phyloP scores from a whole-genome alignment of 1,140 invertebrate species.

The Bradynema listronoti region DNA sequence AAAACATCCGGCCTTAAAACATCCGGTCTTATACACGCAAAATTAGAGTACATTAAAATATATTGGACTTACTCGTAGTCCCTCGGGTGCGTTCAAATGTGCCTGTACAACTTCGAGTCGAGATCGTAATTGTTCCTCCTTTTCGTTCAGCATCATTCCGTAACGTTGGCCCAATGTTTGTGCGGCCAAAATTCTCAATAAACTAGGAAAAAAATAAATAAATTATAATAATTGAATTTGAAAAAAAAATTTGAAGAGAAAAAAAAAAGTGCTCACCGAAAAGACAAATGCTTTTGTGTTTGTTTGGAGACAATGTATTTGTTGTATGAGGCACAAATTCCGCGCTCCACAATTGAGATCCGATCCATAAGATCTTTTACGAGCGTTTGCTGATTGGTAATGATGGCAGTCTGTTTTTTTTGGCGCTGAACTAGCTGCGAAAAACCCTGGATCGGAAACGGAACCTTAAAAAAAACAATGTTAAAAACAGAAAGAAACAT shows the following conservation, averaged over 20 bases:
- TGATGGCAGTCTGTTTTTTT: conserved; percentile 26
- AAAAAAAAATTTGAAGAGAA: conserved; percentile 2
- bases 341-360: conserved; percentile 1
- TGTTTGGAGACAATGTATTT: conserved; percentile 19
- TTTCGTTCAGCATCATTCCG: conserved; percentile 25
- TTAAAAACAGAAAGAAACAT: too few species aligned
- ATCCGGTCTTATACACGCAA: background rate
- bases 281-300: conserved; percentile 25
- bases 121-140: conserved; percentile 21
- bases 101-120: conserved; percentile 21
- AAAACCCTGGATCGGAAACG: conserved; percentile 34
- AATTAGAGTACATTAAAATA: background rate
- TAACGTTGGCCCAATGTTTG: conserved; percentile 25
- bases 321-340: conserved; percentile 3
- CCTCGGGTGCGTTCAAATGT: conserved; percentile 24
- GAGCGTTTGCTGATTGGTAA: conserved; percentile 16
- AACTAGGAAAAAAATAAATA: conserved; percentile 5
- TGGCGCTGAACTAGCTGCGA: conserved; percentile 22
- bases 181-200: conserved; percentile 21
- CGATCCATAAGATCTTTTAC: conserved; percentile 12
- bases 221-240: conserved; percentile 7
- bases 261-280: conserved; percentile 9
- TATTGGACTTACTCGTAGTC: conserved; percentile 6
- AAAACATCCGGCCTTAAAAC: background rate
- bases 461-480: too few species aligned